A percentile compares a stretch with the other conserved stretches of the same genome.
These are phyloP conservation scores for Brachymystax lenok DNA, from an alignment of 2,797 vertebrate species.

Conservation along the genomic window DNA sequence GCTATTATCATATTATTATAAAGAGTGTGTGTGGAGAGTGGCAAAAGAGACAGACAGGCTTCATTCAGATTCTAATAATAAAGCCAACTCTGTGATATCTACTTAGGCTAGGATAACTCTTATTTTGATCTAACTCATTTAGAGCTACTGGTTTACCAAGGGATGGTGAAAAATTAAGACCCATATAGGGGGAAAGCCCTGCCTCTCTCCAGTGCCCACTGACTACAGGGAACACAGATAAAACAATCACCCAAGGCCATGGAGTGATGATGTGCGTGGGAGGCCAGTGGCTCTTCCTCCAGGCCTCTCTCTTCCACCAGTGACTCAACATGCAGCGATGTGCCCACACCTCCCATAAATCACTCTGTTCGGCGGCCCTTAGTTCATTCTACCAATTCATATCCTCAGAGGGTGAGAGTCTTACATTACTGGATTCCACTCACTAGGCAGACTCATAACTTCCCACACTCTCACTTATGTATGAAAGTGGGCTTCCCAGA, in stretches of 20 bases:
- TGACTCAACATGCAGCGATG: constrained; percentile 52
- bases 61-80: no score
- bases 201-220: background rate
- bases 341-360: constrained; percentile 60
- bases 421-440: constrained; percentile 50
- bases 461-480: constrained; percentile 48
- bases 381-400: constrained; percentile 60
- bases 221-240: background rate
- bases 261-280: background rate
- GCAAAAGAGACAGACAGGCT: background rate
- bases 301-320: constrained; percentile 21
- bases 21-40: background rate
- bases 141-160: no score
- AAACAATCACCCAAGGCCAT: background rate
- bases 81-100: no score
- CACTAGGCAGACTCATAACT: constrained; percentile 47
- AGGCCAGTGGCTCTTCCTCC: background rate
- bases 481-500: constrained; percentile 39
- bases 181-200: background rate
- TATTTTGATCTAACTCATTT: no score
- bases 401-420: constrained; percentile 25
- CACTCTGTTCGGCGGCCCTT: constrained; percentile 45
- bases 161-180: background rate
- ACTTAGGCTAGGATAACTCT: no score
- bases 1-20: no score